phyloP scores from a whole-genome alignment of 1,140 invertebrate genomes.

The Microplitis demolitor region DNA sequence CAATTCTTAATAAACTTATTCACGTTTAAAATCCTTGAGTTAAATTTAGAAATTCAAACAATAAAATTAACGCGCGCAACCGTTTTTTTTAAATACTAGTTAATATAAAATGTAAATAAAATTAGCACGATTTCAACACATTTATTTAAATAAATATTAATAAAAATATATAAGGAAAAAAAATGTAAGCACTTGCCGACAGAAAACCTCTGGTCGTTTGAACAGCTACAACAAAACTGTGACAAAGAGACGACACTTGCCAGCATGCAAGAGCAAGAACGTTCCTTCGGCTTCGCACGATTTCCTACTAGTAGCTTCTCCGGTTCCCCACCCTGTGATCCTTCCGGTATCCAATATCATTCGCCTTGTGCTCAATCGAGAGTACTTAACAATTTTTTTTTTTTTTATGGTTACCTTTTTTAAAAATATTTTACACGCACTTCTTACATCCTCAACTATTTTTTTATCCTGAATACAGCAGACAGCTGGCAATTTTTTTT shows the following conservation, averaged over 20 bases:
- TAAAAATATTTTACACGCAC: no score
- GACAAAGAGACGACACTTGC: slow-evolving; percentile 19
- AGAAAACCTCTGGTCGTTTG: slow-evolving; percentile 12
- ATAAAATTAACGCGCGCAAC: no score
- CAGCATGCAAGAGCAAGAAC: slow-evolving; percentile 10
- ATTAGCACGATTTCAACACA: background rate
- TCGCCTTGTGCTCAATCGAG: background rate
- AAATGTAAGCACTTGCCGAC: background rate
- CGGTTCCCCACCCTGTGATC: background rate
- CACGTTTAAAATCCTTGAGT: no score
- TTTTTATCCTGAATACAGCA: no score
- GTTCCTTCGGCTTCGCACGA: slow-evolving; percentile 19
- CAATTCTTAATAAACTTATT: no score
- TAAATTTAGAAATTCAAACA: no score
- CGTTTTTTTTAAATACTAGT: no score
- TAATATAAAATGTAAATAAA: no score
- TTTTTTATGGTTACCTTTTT: no score
- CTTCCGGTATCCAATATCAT: slow-evolving; percentile 18
- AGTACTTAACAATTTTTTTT: background rate
- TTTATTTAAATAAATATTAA: slow-evolving; percentile 7
- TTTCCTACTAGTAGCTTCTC: slow-evolving; percentile 11
- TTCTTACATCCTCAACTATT: no score
- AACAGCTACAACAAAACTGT: slow-evolving; percentile 26
- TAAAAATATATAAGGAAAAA: background rate
- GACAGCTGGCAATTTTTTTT: no score